A percentile compares a stretch with the other conserved stretches of the same genome.
These are phyloP conservation scores for Hesperophylax magnus DNA, from an alignment of 1,140 invertebrate genomes.

Conservation along the genomic window DNA sequence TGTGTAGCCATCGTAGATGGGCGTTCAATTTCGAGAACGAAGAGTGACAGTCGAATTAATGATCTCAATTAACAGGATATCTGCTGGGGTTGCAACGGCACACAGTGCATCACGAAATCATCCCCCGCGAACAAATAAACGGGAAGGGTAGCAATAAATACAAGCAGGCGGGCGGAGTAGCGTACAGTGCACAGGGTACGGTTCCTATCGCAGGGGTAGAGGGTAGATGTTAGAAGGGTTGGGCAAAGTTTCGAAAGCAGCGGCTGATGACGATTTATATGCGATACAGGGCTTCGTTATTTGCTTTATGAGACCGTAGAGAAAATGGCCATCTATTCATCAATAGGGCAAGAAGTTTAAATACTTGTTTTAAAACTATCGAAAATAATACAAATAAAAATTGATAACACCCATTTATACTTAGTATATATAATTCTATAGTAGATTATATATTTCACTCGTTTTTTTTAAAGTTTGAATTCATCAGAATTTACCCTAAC, in stretches of 20 bases:
- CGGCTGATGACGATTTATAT: slow-evolving; percentile 54
- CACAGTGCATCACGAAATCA: slow-evolving; percentile 34
- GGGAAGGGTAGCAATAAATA: slow-evolving; percentile 51
- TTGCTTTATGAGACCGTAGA: slow-evolving; percentile 53
- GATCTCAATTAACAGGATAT: slow-evolving; percentile 49
- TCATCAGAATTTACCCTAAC: too few relatives aligned
- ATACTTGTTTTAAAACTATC: too few relatives aligned
- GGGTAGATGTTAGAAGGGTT: slow-evolving; percentile 31
- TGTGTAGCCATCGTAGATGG: not conserved
- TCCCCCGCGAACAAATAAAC: slow-evolving; percentile 34
- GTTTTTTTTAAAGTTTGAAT: too few relatives aligned
- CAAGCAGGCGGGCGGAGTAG: not conserved
- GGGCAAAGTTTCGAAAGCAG: slow-evolving; percentile 35
- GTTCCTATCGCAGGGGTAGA: not conserved
- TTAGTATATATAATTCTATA: too few relatives aligned
- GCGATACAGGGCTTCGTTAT: slow-evolving; percentile 51
- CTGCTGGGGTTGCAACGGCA: slow-evolving; percentile 18
- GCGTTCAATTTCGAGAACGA: not conserved
- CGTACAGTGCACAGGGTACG: too few relatives aligned
- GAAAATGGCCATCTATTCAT: not conserved
- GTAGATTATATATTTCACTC: too few relatives aligned
- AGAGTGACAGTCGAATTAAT: slow-evolving; percentile 49
- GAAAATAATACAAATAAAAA: too few relatives aligned
- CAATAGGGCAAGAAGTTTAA: too few relatives aligned
- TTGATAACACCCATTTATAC: too few relatives aligned